These are phyloP conservation scores for Pteronotus mesoamericanus DNA, from an alignment of 2,797 vertebrate species.

Conservation along the genomic window DNA sequence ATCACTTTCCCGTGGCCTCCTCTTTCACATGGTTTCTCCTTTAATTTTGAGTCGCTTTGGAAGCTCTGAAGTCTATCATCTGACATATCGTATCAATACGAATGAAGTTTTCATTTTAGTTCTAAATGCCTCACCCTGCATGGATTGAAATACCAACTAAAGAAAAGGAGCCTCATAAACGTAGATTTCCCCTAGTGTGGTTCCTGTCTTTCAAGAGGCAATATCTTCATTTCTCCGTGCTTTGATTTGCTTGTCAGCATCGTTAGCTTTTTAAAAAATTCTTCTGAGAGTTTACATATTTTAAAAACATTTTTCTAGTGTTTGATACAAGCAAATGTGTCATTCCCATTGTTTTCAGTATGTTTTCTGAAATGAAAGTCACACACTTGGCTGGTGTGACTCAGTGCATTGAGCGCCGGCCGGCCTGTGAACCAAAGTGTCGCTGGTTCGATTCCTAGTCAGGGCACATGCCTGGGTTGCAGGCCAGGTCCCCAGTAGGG, in stretches of 20 bases:
- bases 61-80: background rate
- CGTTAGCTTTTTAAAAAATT: background rate
- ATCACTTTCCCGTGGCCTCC: background rate
- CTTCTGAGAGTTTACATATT: background rate
- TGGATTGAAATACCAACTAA: background rate
- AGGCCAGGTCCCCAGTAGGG: no score
- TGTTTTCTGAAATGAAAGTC: slow-evolving; percentile 34
- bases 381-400: no score
- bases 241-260: background rate
- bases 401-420: no score
- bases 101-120: background rate
- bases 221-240: background rate
- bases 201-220: background rate
- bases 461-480: no score
- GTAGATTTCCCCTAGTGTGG: background rate
- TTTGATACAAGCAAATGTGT: background rate
- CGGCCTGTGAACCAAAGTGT: no score
- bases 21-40: background rate
- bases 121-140: background rate
- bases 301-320: background rate
- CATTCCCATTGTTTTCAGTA: background rate
- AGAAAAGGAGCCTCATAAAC: background rate
- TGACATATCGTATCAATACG: background rate
- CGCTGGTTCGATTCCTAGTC: no score
- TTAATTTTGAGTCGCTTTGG: background rate